Evolutionary conservation across 2,888 invertebrate species (phyloP).

Genomic region (Chaitophorus viminalis): DNA sequence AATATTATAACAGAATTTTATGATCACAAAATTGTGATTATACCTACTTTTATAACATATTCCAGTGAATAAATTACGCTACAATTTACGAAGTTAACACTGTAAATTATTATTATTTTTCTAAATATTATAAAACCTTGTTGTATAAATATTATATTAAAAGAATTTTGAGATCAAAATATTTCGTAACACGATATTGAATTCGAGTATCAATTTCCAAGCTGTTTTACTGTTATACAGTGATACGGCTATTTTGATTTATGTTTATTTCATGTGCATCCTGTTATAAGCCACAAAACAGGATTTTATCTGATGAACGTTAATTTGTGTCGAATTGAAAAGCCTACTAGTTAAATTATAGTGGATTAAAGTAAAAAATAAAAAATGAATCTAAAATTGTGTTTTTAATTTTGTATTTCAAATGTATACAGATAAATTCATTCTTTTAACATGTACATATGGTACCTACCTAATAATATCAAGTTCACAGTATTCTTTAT

Average conservation of each 20-base stretch:
- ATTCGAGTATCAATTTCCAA: neutral
- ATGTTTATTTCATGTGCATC: neutral
- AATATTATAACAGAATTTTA: too few species aligned
- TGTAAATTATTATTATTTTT: too few species aligned
- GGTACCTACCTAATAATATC: too few species aligned
- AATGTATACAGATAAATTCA: too few species aligned
- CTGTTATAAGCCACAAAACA: neutral
- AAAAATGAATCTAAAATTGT: too few species aligned
- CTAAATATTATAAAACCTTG: too few species aligned
- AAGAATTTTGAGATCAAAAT: neutral
- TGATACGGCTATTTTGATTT: neutral
- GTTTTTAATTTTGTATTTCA: too few species aligned
- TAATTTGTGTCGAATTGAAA: neutral
- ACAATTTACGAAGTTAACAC: neutral
- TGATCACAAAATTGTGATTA: neutral
- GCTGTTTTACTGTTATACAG: neutral
- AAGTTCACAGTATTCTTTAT: too few species aligned
- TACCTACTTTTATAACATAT: neutral
- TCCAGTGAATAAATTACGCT: neutral
- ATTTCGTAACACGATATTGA: neutral
- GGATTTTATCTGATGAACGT: neutral
- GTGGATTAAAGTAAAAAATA: neutral
- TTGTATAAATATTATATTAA: neutral
- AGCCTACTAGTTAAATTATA: neutral
- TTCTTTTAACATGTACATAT: too few species aligned